Evolutionary conservation across 2,113 vertebrate species (phyloP), one percentile per base, ranked within the genome.

Genomic region (Cynocephalus volans): DNA sequence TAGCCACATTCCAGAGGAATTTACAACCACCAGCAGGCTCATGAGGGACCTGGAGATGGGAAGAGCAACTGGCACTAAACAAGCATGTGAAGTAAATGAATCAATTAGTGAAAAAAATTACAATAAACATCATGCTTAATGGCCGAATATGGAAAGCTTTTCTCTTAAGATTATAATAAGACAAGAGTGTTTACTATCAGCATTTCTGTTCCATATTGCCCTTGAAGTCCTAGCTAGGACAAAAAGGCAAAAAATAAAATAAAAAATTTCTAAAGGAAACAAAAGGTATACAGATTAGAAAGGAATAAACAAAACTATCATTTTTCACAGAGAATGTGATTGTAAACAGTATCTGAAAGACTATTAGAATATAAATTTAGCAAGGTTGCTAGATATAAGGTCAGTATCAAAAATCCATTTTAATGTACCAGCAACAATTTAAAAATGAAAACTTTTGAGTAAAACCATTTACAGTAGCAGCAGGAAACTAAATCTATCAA

Each of bases 201-300:
- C 33, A 45, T 83, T 96, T 91, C 64, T 80, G n/a, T 62, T 56
- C 72, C 45, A 62, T 9, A 8, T 75, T 92, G 28, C 72, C 50
- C 41, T 95, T 88, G 33, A 93, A 90, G 52, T 81, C 54, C 54
- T 81, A 33, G 15, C 48, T 11, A 87, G 80, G 31, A 82, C 33
- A 86, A 8, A 52, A 96, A 83, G 67, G 8, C 36, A 70, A 75
- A 94, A 86, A 76, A 14, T 13, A 52, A 64, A 93, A 36, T 65
- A 23, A 64, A 93, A 36, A 50, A 23, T 28, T 26, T 54, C 80
- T 85, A 12, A 67, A 86, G 90, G 36, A 93, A 93, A 72, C 45
- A 58, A 79, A 93, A 90, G 45, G 24, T 36, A 92, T 76, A 70
- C 45, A 83, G n/a, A 67, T 95, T 89, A 88, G 54, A 86, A 90